Conservation (phyloP, 2,113 vertebrate genomes). For the Centropus bengalensis region DNA sequence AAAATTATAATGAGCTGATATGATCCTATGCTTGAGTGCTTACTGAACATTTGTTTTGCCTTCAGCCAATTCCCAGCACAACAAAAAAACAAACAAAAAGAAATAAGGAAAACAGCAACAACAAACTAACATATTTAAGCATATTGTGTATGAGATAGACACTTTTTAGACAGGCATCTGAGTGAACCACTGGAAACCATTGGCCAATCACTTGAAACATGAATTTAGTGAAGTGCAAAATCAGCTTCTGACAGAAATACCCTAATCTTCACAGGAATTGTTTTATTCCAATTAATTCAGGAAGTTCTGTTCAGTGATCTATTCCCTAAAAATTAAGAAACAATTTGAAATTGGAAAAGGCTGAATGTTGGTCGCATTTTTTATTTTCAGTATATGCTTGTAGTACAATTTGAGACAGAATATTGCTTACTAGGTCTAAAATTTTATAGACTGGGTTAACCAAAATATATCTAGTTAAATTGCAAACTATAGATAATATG, state of each 20-base stretch:
- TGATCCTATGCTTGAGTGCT: not conserved
- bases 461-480: not conserved
- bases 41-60: not conserved
- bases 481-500: not conserved
- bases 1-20: not conserved
- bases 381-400: not conserved
- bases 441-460: not conserved
- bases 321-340: not conserved
- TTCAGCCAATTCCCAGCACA: not conserved
- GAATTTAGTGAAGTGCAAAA: not conserved
- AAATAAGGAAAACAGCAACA: not conserved
- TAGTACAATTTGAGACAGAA: not conserved
- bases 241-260: not conserved
- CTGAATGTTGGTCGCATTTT: not conserved
- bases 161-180: not conserved
- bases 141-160: not conserved
- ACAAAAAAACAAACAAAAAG: not conserved
- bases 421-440: not conserved
- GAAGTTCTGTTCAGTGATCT: not conserved
- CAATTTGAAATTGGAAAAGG: not conserved
- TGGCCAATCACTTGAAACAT: not conserved
- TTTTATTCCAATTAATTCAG: not conserved
- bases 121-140: not conserved
- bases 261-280: not conserved
- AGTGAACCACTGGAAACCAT: not conserved